A percentile compares a stretch with the other conserved stretches of the same genome.
Evolutionary conservation across 1,140 invertebrate genomes (phyloP).

Genomic region (Atopsyche davidsoni): DNA sequence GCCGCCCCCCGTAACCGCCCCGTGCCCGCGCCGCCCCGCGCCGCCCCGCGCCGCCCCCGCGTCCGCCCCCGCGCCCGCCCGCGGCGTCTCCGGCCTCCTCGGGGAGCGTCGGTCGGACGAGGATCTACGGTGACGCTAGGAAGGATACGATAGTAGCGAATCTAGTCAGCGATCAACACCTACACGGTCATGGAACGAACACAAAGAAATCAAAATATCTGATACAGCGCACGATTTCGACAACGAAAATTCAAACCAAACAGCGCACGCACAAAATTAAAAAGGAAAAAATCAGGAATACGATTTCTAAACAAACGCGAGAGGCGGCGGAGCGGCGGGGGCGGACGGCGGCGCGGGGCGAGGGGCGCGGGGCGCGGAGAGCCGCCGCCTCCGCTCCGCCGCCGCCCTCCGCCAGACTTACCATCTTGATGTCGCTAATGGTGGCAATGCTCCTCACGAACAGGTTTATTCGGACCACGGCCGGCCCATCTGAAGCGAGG

Average conservation of each 20-base stretch:
- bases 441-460: conserved; percentile 95
- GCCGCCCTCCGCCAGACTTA: too few relatives aligned
- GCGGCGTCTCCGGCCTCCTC: too few relatives aligned
- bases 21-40: too few relatives aligned
- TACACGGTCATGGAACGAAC: conserved; percentile 10
- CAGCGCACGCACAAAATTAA: conserved; percentile 8
- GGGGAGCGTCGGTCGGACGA: too few relatives aligned
- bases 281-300: conserved; percentile 3
- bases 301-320: background rate
- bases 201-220: conserved; percentile 15
- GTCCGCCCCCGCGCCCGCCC: too few relatives aligned
- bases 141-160: conserved; percentile 13
- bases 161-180: conserved; percentile 18
- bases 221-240: conserved; percentile 17
- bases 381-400: too few relatives aligned
- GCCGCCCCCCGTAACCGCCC: too few relatives aligned
- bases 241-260: conserved; percentile 6
- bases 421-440: conserved; percentile 98
- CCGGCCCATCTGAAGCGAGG: conserved; percentile 76
- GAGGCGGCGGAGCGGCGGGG: too few relatives aligned
- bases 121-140: conserved; percentile 13
- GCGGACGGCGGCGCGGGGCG: too few relatives aligned
- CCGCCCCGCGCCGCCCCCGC: too few relatives aligned
- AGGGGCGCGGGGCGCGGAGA: too few relatives aligned
- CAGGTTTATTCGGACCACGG: conserved; percentile 91